A percentile compares a stretch with the other conserved stretches of the same genome.
Conservation (phyloP, 2,113 vertebrate genomes). For the Phalacrocorax carbo region DNA sequence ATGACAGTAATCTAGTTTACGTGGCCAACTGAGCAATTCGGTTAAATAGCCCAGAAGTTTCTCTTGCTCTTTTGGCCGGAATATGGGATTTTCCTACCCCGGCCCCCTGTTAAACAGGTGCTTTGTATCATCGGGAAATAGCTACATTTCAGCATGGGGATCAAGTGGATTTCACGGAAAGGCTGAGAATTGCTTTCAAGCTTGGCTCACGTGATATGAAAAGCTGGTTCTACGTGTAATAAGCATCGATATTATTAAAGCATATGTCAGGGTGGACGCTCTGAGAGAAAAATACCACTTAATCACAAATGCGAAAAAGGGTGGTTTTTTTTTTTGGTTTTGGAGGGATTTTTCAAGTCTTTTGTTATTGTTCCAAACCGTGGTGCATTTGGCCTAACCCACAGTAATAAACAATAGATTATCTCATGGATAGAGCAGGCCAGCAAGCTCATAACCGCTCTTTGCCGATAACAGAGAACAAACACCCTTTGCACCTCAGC, state of each 20-base stretch:
- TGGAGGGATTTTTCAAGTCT: neutral
- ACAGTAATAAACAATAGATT: neutral
- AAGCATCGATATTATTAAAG: neutral
- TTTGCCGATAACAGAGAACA: neutral
- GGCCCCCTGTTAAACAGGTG: neutral
- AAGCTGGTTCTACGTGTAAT: neutral
- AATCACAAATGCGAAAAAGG: neutral
- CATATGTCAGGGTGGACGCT: neutral
- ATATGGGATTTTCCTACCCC: neutral
- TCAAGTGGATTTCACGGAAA: slow-evolving; percentile 23
- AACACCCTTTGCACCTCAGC: neutral
- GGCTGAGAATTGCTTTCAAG: slow-evolving; percentile 25
- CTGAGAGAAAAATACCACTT: neutral
- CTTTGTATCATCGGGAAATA: slow-evolving; percentile 41
- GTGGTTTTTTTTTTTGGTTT: neutral
- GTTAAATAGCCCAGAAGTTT: neutral
- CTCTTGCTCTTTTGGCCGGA: neutral
- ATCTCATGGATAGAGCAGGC: neutral
- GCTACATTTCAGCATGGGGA: neutral
- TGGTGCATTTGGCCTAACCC: neutral
- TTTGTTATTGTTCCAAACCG: neutral
- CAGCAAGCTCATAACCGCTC: neutral
- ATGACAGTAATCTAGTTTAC: accelerated
- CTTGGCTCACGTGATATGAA: neutral
- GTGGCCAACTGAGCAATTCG: neutral